A percentile compares a stretch with the other conserved stretches of the same genome.
phyloP scores from a whole-genome alignment of 2,113 vertebrate species.

The Anhinga anhinga region DNA sequence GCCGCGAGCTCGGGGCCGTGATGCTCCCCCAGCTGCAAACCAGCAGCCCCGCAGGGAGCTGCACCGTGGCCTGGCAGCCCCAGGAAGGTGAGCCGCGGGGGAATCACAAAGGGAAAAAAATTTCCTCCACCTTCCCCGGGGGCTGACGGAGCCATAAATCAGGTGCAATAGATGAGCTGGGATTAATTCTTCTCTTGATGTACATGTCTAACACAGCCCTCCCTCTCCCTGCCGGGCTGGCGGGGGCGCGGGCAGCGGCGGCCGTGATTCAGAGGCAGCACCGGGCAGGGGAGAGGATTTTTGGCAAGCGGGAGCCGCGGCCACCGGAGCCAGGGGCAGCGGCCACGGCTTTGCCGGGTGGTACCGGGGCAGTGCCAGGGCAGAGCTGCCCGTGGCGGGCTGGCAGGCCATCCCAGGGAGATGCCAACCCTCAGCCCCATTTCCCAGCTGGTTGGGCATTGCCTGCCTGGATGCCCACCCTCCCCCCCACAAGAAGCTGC shows the following conservation, averaged over 20 bases:
- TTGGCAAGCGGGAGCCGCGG: not conserved
- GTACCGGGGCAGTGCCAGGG: not conserved
- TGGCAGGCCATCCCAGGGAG: not conserved
- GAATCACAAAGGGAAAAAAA: not conserved
- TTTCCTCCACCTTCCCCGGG: not conserved
- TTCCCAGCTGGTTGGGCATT: not conserved
- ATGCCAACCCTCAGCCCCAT: not conserved
- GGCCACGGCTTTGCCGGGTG: accelerated
- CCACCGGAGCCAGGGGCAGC: accelerated
- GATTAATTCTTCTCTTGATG: not conserved
- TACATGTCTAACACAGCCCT: not conserved
- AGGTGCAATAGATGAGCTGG: not conserved
- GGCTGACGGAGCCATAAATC: not conserved
- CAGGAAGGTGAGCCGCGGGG: not conserved
- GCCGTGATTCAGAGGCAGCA: not conserved
- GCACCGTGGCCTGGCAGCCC: not conserved
- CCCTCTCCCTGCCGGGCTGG: not conserved
- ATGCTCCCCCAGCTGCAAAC: not conserved
- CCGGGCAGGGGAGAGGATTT: not conserved
- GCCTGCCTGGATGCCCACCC: accelerated
- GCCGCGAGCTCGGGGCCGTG: not conserved
- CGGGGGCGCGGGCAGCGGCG: accelerated
- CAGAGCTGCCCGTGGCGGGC: not conserved
- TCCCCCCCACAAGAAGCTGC: not conserved
- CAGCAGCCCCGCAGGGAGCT: not conserved